Conservation (phyloP, 2,113 vertebrate genomes). For the Felis catus region DNA sequence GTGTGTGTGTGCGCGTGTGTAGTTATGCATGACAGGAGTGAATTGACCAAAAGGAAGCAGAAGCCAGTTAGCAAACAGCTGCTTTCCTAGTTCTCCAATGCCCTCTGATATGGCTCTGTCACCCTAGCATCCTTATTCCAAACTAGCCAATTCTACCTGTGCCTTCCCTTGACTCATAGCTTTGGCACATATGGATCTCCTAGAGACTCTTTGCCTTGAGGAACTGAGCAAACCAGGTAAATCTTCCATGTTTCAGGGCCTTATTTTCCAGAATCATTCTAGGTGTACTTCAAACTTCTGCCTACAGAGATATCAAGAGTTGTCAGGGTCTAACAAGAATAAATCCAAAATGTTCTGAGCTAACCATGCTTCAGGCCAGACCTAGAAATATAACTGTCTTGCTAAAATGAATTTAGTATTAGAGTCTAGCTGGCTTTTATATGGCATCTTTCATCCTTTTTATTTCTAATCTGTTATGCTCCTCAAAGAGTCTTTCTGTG, state of each 20-base stretch:
- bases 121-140: not conserved
- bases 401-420: constrained; percentile 44
- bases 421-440: not conserved
- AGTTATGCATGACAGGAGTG: not conserved
- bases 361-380: not conserved
- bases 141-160: not conserved
- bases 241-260: not conserved
- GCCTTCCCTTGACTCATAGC: not conserved
- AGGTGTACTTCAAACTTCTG: not conserved
- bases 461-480: not conserved
- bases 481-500: not conserved
- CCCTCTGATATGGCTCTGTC: not conserved
- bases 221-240: not conserved
- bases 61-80: not conserved
- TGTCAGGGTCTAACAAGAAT: not conserved
- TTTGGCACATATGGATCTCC: not conserved
- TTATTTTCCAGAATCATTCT: constrained; percentile 3
- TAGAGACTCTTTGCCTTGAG: not conserved
- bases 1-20: not conserved
- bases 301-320: not conserved
- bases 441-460: not conserved
- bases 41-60: not conserved
- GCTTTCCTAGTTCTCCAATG: not conserved
- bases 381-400: not conserved
- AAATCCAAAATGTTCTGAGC: not conserved